Evolutionary conservation across 2,888 invertebrate genomes (phyloP), one percentile per base, ranked within the genome.

Genomic region (Rhamnusium bicolor): DNA sequence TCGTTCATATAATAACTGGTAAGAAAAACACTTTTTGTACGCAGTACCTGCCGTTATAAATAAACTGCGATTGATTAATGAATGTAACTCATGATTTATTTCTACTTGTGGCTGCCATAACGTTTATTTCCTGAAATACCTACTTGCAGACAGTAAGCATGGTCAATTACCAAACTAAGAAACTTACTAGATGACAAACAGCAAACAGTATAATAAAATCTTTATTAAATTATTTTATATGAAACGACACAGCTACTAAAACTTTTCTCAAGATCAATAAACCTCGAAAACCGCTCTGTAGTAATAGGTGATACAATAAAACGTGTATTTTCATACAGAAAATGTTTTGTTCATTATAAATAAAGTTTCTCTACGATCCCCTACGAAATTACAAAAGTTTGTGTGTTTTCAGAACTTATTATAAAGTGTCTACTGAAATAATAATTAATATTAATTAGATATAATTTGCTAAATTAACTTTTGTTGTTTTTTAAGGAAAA

Each of bases 281-380:
- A 47, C 21, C 46, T 46, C 19, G 7, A 12, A 49, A 53, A 66
- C 53, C 53, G 65, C 65, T 66, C 53, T n/a, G 27, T 29, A 18
- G 65, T 66, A 66, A 63, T 51, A 51, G 29, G 51, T 29, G 53
- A 24, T 49, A 51, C 51, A 29, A 53, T 54, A 32, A 53, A 66
- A 66, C 53, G 40, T 54, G 51, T 63, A 53, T 40, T 66, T 66
- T 66, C 49, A 53, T 54, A 53, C 63, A 27, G 63, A 63, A 63
- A 63, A 63, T 66, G 65, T 66, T 66, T 53, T 54, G 65, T 66
- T 19, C 53, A 66, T 54, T 66, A 53, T 51, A 66, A 66, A 66
- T 66, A 49, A 51, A 66, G 53, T n/a, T 32, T 19, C 65, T 53
- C 2, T 18, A 54, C 63, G 21, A 53, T 12, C 53, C 53, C 29